phyloP scores from a whole-genome alignment of 2,797 vertebrate genomes.

The Rhyacichthys aspro region DNA sequence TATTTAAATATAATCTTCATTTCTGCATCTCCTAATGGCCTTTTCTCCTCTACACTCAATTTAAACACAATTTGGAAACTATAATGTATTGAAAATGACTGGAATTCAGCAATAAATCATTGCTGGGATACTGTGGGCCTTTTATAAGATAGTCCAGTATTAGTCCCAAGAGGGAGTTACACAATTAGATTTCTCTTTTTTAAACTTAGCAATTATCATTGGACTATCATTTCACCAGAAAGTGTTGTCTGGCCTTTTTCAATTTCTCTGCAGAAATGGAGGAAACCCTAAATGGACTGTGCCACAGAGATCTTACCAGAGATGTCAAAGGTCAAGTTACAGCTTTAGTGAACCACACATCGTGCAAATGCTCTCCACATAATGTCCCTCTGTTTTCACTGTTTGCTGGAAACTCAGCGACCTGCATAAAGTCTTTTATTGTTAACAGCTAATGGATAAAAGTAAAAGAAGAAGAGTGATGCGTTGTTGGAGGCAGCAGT shows the following conservation, averaged over 20 bases:
- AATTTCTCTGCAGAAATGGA: slow-evolving; percentile 73
- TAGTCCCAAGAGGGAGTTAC: slow-evolving; percentile 87
- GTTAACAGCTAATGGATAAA: slow-evolving; percentile 79
- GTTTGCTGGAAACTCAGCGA: slow-evolving; percentile 61
- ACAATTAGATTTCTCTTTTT: slow-evolving; percentile 99
- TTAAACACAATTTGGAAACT: slow-evolving; percentile 99
- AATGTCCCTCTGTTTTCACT: slow-evolving; percentile 40
- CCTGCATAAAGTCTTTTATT: slow-evolving; percentile 65
- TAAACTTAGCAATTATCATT: slow-evolving; percentile 98
- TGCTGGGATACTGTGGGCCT: slow-evolving; percentile 93
- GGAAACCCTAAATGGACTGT: slow-evolving; percentile 71
- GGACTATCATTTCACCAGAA: slow-evolving; percentile 93
- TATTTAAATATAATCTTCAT: slow-evolving; percentile 99
- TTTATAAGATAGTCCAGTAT: slow-evolving; percentile 98
- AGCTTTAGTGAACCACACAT: slow-evolving; percentile 67
- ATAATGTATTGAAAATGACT: slow-evolving; percentile 99
- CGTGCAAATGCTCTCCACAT: slow-evolving; percentile 39
- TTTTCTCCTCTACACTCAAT: slow-evolving; percentile 99
- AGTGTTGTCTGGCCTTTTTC: slow-evolving; percentile 83
- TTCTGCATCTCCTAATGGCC: slow-evolving; percentile 99
- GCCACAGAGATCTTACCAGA: slow-evolving; percentile 74
- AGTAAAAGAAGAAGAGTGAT: slow-evolving; percentile 74
- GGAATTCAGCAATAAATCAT: slow-evolving; percentile 99
- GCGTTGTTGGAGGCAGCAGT: slow-evolving; percentile 69
- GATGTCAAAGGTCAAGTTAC: slow-evolving; percentile 88